Evolutionary conservation across 2,888 invertebrate genomes (phyloP).

Genomic region (Andrena minutula): DNA sequence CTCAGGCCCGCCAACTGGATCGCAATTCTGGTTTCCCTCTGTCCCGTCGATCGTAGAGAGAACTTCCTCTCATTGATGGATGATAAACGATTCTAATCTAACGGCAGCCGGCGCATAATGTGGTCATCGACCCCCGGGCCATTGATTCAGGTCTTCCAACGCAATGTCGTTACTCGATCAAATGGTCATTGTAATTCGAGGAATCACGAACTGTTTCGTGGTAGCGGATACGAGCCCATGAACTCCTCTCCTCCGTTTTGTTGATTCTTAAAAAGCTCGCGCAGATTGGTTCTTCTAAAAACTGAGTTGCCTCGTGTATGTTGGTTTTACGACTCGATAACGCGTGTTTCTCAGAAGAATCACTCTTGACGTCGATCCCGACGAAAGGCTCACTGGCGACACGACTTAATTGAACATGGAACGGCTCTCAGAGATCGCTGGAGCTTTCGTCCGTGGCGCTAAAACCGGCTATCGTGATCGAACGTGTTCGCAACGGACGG

Average conservation of each 20-base stretch:
- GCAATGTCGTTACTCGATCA: conserved; percentile 43
- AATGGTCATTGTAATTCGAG: conserved; percentile 44
- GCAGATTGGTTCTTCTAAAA: no score
- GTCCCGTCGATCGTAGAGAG: conserved; percentile 46
- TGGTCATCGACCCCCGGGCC: conserved; percentile 63
- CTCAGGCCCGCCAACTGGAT: not conserved
- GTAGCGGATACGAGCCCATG: not conserved
- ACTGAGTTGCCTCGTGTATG: not conserved
- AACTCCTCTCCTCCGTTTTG: not conserved
- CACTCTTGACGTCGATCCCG: conserved; percentile 11
- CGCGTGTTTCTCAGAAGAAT: not conserved
- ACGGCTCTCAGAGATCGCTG: not conserved
- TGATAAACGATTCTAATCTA: conserved; percentile 72
- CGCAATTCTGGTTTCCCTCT: conserved; percentile 5
- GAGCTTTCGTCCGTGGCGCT: conserved; percentile 33
- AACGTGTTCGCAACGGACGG: conserved; percentile 42
- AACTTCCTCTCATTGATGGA: conserved; percentile 72
- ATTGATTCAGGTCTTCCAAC: conserved; percentile 59
- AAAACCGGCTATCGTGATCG: conserved; percentile 60
- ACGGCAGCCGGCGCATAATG: conserved; percentile 59
- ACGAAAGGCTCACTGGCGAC: not conserved
- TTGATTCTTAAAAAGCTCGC: not conserved
- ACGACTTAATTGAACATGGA: conserved; percentile 27
- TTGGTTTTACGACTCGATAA: conserved; percentile 9
- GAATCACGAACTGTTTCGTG: conserved; percentile 19